Percentiles rank a stretch among this genome's conserved stretches.
phyloP scores from a whole-genome alignment of 2,888 invertebrate species.

The Allacma fusca region DNA sequence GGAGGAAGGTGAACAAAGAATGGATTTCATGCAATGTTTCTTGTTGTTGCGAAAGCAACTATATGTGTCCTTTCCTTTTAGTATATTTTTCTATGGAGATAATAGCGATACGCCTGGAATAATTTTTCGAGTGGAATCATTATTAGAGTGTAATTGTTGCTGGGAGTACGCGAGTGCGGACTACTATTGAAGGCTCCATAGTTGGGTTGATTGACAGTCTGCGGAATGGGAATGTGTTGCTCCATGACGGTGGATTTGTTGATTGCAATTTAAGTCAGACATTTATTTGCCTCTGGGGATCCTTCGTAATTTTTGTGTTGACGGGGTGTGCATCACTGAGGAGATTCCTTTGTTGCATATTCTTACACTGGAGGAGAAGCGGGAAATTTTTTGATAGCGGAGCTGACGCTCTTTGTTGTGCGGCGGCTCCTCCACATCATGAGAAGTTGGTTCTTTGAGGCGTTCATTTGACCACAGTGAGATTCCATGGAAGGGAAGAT shows the following conservation, averaged over 20 bases:
- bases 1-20: slow-evolving; percentile 22
- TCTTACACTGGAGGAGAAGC: too few relatives aligned
- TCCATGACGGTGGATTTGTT: not conserved
- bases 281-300: too few relatives aligned
- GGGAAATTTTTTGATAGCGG: too few relatives aligned
- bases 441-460: too few relatives aligned
- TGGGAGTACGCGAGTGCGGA: not conserved
- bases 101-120: not conserved
- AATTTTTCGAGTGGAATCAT: not conserved
- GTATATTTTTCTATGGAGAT: not conserved
- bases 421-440: too few relatives aligned
- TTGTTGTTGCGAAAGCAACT: not conserved
- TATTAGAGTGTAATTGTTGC: not conserved
- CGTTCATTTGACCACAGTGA: too few relatives aligned
- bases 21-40: not conserved
- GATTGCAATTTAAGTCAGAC: not conserved
- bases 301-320: too few relatives aligned
- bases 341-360: too few relatives aligned
- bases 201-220: not conserved
- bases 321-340: too few relatives aligned
- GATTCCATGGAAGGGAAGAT: not conserved
- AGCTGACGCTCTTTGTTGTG: too few relatives aligned
- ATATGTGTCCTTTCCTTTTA: not conserved
- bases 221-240: not conserved
- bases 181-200: not conserved